Evolutionary conservation across 2,888 invertebrate genomes (phyloP).

Genomic region (Abscondita cerata): DNA sequence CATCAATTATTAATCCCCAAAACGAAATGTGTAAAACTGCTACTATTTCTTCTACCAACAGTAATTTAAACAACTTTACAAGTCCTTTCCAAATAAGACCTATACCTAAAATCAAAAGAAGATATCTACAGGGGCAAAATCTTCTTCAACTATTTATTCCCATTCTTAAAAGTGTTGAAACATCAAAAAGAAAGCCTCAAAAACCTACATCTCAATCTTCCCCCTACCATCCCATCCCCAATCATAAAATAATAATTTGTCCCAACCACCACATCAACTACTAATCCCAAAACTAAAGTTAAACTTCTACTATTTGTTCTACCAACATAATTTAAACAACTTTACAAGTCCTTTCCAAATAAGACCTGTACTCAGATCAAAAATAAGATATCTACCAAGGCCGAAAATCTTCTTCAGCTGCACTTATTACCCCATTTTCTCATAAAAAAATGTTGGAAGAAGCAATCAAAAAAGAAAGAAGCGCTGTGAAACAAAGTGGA

Average conservation of each 20-base stretch:
- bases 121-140: constrained; percentile 1
- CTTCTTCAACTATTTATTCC: too few relatives aligned
- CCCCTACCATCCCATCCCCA: background rate
- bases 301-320: background rate
- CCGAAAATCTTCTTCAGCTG: background rate
- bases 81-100: constrained; percentile 1
- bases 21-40: background rate
- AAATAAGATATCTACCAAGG: background rate
- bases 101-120: background rate
- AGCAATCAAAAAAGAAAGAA: background rate
- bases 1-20: background rate
- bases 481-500: background rate
- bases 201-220: too few relatives aligned
- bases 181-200: too few relatives aligned
- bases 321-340: background rate
- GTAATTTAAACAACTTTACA: background rate
- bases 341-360: constrained; percentile 2
- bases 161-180: too few relatives aligned
- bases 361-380: background rate
- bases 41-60: background rate
- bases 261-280: background rate
- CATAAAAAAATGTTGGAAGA: background rate
- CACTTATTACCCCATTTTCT: background rate
- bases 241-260: background rate
- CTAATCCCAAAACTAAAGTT: background rate